phyloP scores from a whole-genome alignment of 1,140 invertebrate species.

The Papilio dardanus region DNA sequence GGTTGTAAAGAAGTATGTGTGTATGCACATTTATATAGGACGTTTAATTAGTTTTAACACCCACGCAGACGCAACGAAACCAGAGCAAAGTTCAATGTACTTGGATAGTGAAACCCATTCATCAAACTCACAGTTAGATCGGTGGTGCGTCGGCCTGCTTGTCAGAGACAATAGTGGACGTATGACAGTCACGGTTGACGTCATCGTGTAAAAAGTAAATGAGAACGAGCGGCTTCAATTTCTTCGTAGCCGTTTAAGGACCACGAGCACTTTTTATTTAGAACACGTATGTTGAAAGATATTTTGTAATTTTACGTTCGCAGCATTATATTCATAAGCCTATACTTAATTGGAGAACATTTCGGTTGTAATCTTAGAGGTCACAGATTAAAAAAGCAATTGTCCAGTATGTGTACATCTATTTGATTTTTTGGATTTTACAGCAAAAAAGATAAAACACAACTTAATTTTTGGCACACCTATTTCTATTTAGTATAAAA shows the following conservation, averaged over 20 bases:
- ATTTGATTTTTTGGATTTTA: not conserved
- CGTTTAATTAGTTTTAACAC: conserved; percentile 62
- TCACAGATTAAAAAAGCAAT: not conserved
- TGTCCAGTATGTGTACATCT: not conserved
- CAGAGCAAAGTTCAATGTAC: conserved; percentile 76
- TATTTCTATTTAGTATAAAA: not conserved
- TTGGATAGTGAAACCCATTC: conserved; percentile 74
- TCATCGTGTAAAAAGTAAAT: conserved; percentile 57
- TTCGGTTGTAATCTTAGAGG: not conserved
- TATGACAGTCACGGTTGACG: conserved; percentile 60
- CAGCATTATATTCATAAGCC: not conserved
- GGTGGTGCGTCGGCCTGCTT: conserved; percentile 54
- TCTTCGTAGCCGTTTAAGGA: conserved; percentile 45
- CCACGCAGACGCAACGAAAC: conserved; percentile 61
- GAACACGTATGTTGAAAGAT: conserved; percentile 1
- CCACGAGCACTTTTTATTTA: conserved; percentile 37
- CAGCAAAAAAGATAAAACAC: too few species aligned
- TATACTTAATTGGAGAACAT: not conserved
- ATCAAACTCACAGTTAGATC: conserved; percentile 70
- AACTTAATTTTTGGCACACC: too few species aligned
- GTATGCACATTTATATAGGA: conserved; percentile 43
- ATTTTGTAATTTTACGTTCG: not conserved
- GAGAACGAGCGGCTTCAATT: conserved; percentile 46
- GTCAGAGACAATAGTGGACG: conserved; percentile 62
- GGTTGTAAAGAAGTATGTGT: conserved; percentile 1